Percentiles rank a stretch among this genome's conserved stretches.
These are phyloP conservation scores for Pseudorhombus dupliciocellatus DNA, from an alignment of 2,113 vertebrate species.

Conservation along the genomic window DNA sequence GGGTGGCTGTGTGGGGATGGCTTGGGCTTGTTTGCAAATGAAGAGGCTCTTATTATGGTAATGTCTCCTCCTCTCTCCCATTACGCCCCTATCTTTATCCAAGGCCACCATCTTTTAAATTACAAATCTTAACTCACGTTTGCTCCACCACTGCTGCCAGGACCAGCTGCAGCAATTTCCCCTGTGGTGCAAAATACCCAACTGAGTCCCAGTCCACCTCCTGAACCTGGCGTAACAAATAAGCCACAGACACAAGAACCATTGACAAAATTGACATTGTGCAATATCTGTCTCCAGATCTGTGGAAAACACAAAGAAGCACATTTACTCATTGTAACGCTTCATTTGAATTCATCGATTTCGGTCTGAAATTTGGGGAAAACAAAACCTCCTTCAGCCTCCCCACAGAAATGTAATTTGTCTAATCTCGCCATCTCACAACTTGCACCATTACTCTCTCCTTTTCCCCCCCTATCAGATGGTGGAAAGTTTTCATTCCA, in stretches of 20 bases:
- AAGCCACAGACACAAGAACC: slow-evolving; percentile 15
- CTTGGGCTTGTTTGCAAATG: slow-evolving; percentile 82
- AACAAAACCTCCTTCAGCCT: neutral
- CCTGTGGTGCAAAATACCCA: slow-evolving; percentile 39
- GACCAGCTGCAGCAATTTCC: slow-evolving; percentile 58
- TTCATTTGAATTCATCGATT: neutral
- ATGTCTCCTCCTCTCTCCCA: slow-evolving; percentile 63
- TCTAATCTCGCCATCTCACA: neutral
- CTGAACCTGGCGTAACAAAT: slow-evolving; percentile 24
- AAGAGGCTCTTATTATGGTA: slow-evolving; percentile 83
- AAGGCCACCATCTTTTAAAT: slow-evolving; percentile 76
- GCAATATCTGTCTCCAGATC: neutral
- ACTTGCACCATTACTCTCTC: neutral
- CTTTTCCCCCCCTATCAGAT: neutral
- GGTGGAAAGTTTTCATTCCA: slow-evolving; percentile 23
- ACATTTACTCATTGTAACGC: neutral
- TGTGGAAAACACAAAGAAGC: neutral
- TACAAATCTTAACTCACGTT: slow-evolving; percentile 79
- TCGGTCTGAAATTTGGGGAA: neutral
- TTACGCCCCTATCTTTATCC: slow-evolving; percentile 68
- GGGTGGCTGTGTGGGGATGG: slow-evolving; percentile 50
- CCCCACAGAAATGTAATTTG: neutral
- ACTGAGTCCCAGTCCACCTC: slow-evolving; percentile 29
- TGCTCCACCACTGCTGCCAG: slow-evolving; percentile 5
- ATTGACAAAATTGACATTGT: neutral